A percentile compares a stretch with the other conserved stretches of the same genome.
Conservation (phyloP, 2,113 vertebrate species). For the Atherinomorus stipes region DNA sequence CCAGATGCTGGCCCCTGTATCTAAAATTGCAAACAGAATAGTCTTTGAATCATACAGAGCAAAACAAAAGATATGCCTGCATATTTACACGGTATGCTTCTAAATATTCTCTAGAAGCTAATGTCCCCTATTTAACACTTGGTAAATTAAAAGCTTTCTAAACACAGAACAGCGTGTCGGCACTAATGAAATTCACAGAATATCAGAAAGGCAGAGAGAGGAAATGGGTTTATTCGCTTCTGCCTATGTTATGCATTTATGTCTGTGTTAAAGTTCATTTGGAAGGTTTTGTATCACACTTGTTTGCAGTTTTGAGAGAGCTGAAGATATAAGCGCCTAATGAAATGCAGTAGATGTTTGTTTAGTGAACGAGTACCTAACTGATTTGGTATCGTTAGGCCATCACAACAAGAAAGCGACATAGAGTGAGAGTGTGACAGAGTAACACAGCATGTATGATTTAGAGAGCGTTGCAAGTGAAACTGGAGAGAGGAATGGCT, state of each 20-base stretch:
- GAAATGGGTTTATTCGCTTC: constrained; percentile 27
- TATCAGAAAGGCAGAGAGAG: constrained; percentile 7
- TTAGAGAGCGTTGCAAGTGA: constrained; percentile 33
- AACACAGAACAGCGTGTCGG: constrained; percentile 27
- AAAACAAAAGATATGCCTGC: constrained; percentile 6
- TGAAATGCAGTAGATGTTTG: constrained; percentile 42
- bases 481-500: constrained; percentile 8
- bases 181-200: constrained; percentile 29
- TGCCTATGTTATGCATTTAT: constrained; percentile 22
- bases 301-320: constrained; percentile 37
- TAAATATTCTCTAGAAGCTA: constrained; percentile 18
- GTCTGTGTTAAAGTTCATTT: constrained; percentile 31
- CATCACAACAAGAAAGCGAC: constrained; percentile 31
- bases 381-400: constrained; percentile 40
- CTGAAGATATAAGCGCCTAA: constrained; percentile 48
- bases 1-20: not conserved
- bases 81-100: constrained; percentile 1
- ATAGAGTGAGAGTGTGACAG: constrained; percentile 9
- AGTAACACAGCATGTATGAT: constrained; percentile 32
- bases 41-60: constrained; percentile 5
- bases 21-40: constrained; percentile 28
- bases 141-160: constrained; percentile 39
- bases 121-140: constrained; percentile 10
- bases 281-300: constrained; percentile 29
- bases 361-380: constrained; percentile 56